phyloP scores from a whole-genome alignment of 2,888 invertebrate genomes.

The Cephus sareptanus region DNA sequence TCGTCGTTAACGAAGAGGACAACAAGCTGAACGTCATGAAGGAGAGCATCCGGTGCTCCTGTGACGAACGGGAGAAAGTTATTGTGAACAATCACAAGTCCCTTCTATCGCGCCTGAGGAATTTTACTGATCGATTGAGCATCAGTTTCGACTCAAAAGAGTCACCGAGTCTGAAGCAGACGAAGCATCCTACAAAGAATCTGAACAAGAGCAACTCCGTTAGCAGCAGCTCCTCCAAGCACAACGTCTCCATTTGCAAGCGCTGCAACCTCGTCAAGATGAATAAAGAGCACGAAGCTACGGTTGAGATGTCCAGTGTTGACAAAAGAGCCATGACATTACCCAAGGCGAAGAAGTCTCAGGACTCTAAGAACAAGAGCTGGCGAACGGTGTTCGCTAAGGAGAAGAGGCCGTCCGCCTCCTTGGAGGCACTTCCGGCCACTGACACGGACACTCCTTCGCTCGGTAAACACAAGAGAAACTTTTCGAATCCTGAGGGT shows the following conservation, averaged over 20 bases:
- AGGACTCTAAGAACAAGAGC: constrained; percentile 57
- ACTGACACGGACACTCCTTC: constrained; percentile 31
- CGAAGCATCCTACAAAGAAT: constrained; percentile 36
- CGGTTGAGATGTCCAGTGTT: constrained; percentile 37
- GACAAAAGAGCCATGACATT: constrained; percentile 62
- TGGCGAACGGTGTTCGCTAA: constrained; percentile 62
- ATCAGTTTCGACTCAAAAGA: constrained; percentile 67
- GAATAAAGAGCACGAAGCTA: constrained; percentile 32
- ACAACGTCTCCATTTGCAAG: constrained; percentile 49
- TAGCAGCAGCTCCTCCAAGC: constrained; percentile 29
- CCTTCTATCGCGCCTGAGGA: constrained; percentile 68
- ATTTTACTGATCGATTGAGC: constrained; percentile 69
- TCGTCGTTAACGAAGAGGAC: constrained; percentile 15
- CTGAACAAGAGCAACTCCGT: constrained; percentile 55
- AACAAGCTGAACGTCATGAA: constrained; percentile 12
- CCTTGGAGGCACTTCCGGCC: constrained; percentile 54
- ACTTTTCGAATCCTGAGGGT: constrained; percentile 58
- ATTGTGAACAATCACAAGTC: constrained; percentile 64
- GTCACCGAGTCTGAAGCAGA: constrained; percentile 41
- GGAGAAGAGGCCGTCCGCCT: constrained; percentile 59
- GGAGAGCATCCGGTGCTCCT: constrained; percentile 46
- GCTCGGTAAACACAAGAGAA: constrained; percentile 50
- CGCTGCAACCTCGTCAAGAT: constrained; percentile 51
- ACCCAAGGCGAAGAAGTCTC: constrained; percentile 57
- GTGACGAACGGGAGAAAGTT: constrained; percentile 50